phyloP scores from a whole-genome alignment of 2,888 invertebrate species.

The Timema podura region DNA sequence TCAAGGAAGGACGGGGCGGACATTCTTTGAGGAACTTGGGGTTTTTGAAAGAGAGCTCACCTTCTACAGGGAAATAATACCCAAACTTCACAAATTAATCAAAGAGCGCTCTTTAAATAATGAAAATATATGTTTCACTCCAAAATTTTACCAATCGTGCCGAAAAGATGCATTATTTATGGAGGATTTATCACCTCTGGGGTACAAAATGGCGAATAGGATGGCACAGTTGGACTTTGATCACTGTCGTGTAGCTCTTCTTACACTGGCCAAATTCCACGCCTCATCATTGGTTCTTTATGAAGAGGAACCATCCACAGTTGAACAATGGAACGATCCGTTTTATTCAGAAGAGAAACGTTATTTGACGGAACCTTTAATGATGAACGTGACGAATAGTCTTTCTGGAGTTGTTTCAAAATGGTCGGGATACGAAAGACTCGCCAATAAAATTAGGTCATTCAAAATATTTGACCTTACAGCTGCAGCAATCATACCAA shows the following conservation, averaged over 20 bases:
- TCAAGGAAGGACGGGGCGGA: slow-evolving; percentile 16
- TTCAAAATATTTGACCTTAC: no score
- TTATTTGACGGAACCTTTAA: no score
- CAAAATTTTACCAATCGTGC: neutral
- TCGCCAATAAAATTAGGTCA: slow-evolving; percentile 5
- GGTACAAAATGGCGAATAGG: slow-evolving; percentile 19
- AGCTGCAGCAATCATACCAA: no score
- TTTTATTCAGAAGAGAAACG: neutral
- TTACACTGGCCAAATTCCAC: slow-evolving; percentile 17
- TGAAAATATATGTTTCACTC: neutral
- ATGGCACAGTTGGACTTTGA: neutral
- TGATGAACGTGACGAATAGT: neutral
- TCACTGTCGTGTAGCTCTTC: slow-evolving; percentile 12
- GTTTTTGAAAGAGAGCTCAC: slow-evolving; percentile 18
- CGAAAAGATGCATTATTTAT: slow-evolving; percentile 18
- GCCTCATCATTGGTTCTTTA: slow-evolving; percentile 1
- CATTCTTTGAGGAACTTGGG: slow-evolving; percentile 10
- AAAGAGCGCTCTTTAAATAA: neutral
- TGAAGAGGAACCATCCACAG: neutral
- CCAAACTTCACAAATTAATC: slow-evolving; percentile 6
- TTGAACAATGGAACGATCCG: neutral
- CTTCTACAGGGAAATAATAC: slow-evolving; percentile 14
- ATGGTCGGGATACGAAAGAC: slow-evolving; percentile 24
- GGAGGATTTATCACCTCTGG: slow-evolving; percentile 18
- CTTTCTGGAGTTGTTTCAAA: slow-evolving; percentile 18